phyloP scores from a whole-genome alignment of 2,797 vertebrate genomes.

The Microctenopoma lineatum region DNA sequence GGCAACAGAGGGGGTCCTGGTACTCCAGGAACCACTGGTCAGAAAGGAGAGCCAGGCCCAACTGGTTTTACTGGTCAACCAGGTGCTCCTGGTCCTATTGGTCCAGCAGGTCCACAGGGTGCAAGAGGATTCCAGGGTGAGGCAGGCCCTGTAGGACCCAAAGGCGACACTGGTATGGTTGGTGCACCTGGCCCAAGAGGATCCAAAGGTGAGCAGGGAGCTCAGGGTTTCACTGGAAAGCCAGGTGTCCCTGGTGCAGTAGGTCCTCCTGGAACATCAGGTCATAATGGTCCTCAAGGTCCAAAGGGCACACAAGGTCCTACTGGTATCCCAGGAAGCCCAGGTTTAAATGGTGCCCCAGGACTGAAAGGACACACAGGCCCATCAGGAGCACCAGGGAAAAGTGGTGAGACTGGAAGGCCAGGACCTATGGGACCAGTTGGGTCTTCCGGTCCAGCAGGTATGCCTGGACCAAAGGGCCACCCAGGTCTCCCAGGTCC shows the following conservation, averaged over 20 bases:
- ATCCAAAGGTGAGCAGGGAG: slow-evolving; percentile 89
- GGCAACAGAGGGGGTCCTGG: slow-evolving; percentile 90
- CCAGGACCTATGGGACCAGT: slow-evolving; percentile 88
- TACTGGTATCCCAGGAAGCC: slow-evolving; percentile 84
- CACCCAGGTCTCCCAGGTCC: slow-evolving; percentile 88
- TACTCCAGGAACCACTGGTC: slow-evolving; percentile 88
- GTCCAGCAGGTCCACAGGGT: slow-evolving; percentile 89
- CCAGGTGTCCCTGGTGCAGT: slow-evolving; percentile 88
- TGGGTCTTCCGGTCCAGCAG: slow-evolving; percentile 86
- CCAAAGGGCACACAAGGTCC: slow-evolving; percentile 88
- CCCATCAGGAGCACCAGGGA: slow-evolving; percentile 84
- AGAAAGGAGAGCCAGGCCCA: slow-evolving; percentile 92
- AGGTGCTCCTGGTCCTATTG: slow-evolving; percentile 85
- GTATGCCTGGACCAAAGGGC: slow-evolving; percentile 88
- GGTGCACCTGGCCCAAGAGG: slow-evolving; percentile 88
- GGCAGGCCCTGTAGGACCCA: slow-evolving; percentile 85
- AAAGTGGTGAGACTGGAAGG: slow-evolving; percentile 87
- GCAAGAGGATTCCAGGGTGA: slow-evolving; percentile 89
- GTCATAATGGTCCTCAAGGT: slow-evolving; percentile 87
- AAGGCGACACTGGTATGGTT: slow-evolving; percentile 88
- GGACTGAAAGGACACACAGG: slow-evolving; percentile 90
- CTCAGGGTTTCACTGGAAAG: slow-evolving; percentile 90
- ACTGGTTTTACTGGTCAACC: slow-evolving; percentile 87
- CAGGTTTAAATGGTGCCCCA: slow-evolving; percentile 84
- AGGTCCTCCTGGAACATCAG: slow-evolving; percentile 87